Base-by-base conservation (phyloP, 2,113 vertebrate genomes). In the Gnathonemus longibarbis region DNA sequence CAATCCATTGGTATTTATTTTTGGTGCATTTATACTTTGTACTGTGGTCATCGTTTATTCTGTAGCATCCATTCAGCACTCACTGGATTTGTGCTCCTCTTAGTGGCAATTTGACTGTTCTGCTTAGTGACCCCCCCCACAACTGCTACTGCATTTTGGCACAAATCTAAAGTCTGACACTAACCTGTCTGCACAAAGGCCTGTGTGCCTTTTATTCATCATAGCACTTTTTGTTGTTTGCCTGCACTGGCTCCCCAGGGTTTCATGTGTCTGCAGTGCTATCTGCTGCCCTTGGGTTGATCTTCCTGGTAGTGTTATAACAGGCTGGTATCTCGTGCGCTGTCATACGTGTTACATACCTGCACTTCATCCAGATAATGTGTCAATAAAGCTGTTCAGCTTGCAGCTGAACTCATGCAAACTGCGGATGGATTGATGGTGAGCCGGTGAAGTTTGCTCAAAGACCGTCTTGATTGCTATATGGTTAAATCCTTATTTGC, bases 361-460 rank as follows among this genome's bases (percentile, higher is more conserved):
- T 42, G 35, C 74, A 80, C 74, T 80, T 80, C 35, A 31, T 31
- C 62, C 62, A 70, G 62, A 13, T 66, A n/a, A 66, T 70, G 62
- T 70, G 62, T 31, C n/a, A 70, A 13, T 66, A 66, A 66, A 70
- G n/a, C 62, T 31, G n/a, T 31, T 31, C 27, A 13, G 74, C 74
- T 80, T 48, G 10, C 27, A 1, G 31, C 13, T 48, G 48, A 53
- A 87, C 49, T 52, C n/a, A 19, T 19, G 15, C 15, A 4, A 84
- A 3, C 19, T 84, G 13, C 0, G 45, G 84, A 87, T 62, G 89
- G 89, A 88, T 90, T 90, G 89, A 90, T 88, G 89, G 89, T 87
- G 27, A 90, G 46, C 83, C 46, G 11, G 19, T 80, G 66, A 52
- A 53, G 89, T 90, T 87, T 88, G 89, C 48, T 52, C 80, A 45